phyloP scores from a whole-genome alignment of 2,888 invertebrate genomes.

The Pollenia angustigena region DNA sequence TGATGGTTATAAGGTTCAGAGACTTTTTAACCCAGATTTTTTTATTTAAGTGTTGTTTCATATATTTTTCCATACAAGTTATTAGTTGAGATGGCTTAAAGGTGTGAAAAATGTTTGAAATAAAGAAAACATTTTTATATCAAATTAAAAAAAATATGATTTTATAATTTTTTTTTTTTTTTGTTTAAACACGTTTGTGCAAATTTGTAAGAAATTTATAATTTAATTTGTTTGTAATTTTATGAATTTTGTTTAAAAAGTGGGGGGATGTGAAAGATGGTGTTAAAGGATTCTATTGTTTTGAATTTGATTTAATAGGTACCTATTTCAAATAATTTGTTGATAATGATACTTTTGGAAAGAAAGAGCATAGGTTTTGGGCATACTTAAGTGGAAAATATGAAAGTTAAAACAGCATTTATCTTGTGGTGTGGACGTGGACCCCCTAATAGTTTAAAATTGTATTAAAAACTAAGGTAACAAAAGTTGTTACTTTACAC shows the following conservation, averaged over 20 bases:
- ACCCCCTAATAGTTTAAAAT: no score
- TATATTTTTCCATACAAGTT: slow-evolving; percentile 12
- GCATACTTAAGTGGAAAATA: no score
- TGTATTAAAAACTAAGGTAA: no score
- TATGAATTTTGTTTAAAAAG: slow-evolving; percentile 32
- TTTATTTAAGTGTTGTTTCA: slow-evolving; percentile 13
- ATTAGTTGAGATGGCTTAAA: slow-evolving; percentile 58
- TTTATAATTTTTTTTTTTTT: slow-evolving; percentile 6
- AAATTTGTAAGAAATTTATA: slow-evolving; percentile 41
- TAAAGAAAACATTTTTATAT: slow-evolving; percentile 14
- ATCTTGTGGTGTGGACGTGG: no score
- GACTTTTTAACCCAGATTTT: slow-evolving; percentile 70
- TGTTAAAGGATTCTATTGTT: slow-evolving; percentile 12
- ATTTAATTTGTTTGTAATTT: slow-evolving; percentile 14
- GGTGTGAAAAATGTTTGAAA: slow-evolving; percentile 60
- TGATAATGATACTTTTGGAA: no score
- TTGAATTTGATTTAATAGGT: slow-evolving; percentile 14
- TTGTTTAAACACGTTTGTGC: background rate
- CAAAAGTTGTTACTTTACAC: no score
- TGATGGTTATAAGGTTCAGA: slow-evolving; percentile 68
- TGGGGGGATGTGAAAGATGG: background rate
- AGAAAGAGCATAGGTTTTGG: no score
- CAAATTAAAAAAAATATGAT: slow-evolving; percentile 8
- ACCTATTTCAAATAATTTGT: background rate
- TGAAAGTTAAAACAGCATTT: no score